Evolutionary conservation across 2,888 invertebrate genomes (phyloP), one percentile per base, ranked within the genome.

Genomic region (Bellardia bayeri): DNA sequence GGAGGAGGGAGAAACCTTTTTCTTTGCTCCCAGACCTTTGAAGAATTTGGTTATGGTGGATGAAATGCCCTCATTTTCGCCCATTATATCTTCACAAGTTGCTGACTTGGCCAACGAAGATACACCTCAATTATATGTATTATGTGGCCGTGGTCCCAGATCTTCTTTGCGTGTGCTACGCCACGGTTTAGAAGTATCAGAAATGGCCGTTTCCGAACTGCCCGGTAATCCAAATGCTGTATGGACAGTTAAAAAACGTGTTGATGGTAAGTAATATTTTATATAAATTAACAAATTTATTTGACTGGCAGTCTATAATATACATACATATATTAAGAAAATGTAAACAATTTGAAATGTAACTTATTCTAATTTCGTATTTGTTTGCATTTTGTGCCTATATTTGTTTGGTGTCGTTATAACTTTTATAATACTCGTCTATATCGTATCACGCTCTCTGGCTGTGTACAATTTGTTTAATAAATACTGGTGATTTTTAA

Each of bases 211-310:
- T 3, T 99, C 99, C 37, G 99, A 99, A 94, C 94, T 99, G 90
- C 99, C 99, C n/a, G 99, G 99, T 92, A 99, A 98, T 92, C 99
- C 99, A 2, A 99, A 99, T 94, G 99, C 99, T 91, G 99, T 99
- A 2, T 99, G 99, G 99, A 99, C 99, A 45, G 99, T 99, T 30
- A 98, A 98, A 93, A 96, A 97, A 91, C 96, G 98, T 93, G 96
- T 97, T 92, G 99, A 99, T 95, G 99, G 99, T 99, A 94, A 97
- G 97, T 95, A 90, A 63, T 33, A 33, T 45, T 56, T 42, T 0
- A 37, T 61, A 30, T 37, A 16, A 56, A 74, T 45, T 16, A 79
- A 14, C 11, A 49, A 40, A 11, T 63, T 66, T 33, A 16, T 86
- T 51, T 51, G 14, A 61, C n/a, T 78, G 72, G 40, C 56, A 75